Evolutionary conservation across 2,888 invertebrate species (phyloP), one percentile per base, ranked within the genome.

Genomic region (Nomada lathburiana): DNA sequence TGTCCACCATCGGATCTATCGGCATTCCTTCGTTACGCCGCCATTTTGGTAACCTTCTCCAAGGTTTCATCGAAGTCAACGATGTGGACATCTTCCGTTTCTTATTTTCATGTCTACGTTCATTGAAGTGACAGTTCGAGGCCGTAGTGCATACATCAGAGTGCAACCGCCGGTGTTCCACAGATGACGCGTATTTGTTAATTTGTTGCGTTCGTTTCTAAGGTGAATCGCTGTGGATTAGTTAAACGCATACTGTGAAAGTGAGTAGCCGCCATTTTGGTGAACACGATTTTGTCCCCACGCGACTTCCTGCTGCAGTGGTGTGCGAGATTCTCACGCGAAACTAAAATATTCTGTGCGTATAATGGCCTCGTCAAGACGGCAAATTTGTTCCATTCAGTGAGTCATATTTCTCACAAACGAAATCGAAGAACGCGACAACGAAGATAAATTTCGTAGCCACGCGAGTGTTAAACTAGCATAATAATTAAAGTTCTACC

Each of bases 21-120:
- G 23, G 57, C 53, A 18, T 75, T 57, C 68, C n/a, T 77, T 50
- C 53, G 65, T 68, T 55, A 29, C 59, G 83, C 68, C 88, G 90
- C 90, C 90, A 90, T 91, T 86, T 90, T 90, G 88, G 59, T 64
- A 76, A 80, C 84, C 87, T 85, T 83, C 80, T 36, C 63, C 23
- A 59, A 67, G 44, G 64, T 74, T 63, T 64, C 44, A 42, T 47
- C 52, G 29, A 44, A 55, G 50, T 60, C 63, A 47, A 26, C 42
- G 23, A 26, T 44, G 26, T 20, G 60, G 59, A 70, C 55, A 42
- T 60, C 26, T 20, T 62, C 13, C 36, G 44, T 47, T 53, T 65
- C 26, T 67, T 23, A 18, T 36, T n/a, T 18, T n/a, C n/a, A 36
- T 7, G 47, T 26, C 10, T 57, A 16, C 7, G 13, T n/a, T 0